A percentile compares a stretch with the other conserved stretches of the same genome.
phyloP scores from a whole-genome alignment of 2,797 vertebrate species.

The Buceros bicornis region DNA sequence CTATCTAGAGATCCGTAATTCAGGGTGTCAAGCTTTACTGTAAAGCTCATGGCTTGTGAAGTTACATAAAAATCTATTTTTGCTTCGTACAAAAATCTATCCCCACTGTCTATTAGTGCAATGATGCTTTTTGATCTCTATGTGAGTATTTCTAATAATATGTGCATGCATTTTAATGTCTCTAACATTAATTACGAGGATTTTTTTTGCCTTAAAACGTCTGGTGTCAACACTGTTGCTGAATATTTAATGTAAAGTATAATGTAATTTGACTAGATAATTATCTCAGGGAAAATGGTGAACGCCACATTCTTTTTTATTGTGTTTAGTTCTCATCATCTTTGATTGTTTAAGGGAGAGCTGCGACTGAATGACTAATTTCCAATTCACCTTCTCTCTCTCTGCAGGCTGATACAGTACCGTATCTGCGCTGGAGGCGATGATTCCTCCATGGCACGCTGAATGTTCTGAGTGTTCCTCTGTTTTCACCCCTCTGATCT shows the following conservation, averaged over 20 bases:
- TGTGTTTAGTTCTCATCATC: constrained; percentile 13
- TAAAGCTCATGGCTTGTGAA: neutral
- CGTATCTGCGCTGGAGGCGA: neutral
- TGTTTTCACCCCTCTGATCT: neutral
- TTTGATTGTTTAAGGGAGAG: constrained; percentile 34
- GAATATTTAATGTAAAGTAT: constrained; percentile 27
- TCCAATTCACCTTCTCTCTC: neutral
- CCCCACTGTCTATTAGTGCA: neutral
- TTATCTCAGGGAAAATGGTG: neutral
- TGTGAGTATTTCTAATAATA: neutral
- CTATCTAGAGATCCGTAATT: neutral
- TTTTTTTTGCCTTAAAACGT: neutral
- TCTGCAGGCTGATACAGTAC: neutral
- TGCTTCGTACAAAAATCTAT: neutral
- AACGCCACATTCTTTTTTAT: neutral
- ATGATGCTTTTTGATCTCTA: constrained; percentile 27
- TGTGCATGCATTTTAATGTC: neutral
- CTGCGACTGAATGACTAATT: neutral
- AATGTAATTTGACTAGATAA: constrained; percentile 30
- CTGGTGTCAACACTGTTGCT: neutral
- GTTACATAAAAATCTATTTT: neutral
- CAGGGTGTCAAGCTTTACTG: neutral
- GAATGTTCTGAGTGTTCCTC: neutral
- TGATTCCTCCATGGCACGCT: neutral
- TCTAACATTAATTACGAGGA: neutral